These are phyloP conservation scores for Cerastis rubricosa DNA, from an alignment of 2,888 invertebrate species.

Conservation along the genomic window DNA sequence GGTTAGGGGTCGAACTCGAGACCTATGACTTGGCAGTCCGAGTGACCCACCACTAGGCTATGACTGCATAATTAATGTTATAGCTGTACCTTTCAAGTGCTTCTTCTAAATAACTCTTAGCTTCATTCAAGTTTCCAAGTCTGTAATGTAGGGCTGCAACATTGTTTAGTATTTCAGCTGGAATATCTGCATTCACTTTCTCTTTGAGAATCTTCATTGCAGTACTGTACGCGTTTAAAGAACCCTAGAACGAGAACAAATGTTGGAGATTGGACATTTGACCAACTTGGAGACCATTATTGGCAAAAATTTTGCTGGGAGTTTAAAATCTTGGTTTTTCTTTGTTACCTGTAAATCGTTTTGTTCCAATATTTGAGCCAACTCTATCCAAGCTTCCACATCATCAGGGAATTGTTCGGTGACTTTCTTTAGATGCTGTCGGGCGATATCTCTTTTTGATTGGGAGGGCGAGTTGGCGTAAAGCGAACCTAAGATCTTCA, in stretches of 20 bases:
- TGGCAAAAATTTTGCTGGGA: background rate
- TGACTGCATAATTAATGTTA: too few species aligned
- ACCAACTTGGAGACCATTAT: background rate
- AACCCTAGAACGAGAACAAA: slow-evolving; percentile 89
- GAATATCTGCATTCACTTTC: slow-evolving; percentile 98
- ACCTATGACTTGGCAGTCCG: too few species aligned
- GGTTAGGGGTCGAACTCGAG: too few species aligned
- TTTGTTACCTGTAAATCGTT: slow-evolving; percentile 94
- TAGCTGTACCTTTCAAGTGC: slow-evolving; percentile 92
- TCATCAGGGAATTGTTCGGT: slow-evolving; percentile 99
- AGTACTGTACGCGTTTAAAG: slow-evolving; percentile 97
- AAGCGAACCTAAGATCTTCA: slow-evolving; percentile 99
- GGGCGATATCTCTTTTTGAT: slow-evolving; percentile 97
- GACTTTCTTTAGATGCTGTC: slow-evolving; percentile 98
- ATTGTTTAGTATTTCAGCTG: slow-evolving; percentile 99
- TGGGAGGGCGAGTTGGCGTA: slow-evolving; percentile 98
- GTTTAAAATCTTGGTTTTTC: background rate
- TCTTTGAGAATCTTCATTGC: slow-evolving; percentile 98
- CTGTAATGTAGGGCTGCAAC: slow-evolving; percentile 98
- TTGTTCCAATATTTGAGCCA: slow-evolving; percentile 99
- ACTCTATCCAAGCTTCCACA: slow-evolving; percentile 99
- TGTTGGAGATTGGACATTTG: background rate
- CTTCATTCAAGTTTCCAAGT: slow-evolving; percentile 96
- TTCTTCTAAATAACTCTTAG: slow-evolving; percentile 96
- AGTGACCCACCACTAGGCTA: too few species aligned